Evolutionary conservation across 1,140 invertebrate species (phyloP), one percentile per base, ranked within the genome.

Genomic region (Octopus bimaculoides): DNA sequence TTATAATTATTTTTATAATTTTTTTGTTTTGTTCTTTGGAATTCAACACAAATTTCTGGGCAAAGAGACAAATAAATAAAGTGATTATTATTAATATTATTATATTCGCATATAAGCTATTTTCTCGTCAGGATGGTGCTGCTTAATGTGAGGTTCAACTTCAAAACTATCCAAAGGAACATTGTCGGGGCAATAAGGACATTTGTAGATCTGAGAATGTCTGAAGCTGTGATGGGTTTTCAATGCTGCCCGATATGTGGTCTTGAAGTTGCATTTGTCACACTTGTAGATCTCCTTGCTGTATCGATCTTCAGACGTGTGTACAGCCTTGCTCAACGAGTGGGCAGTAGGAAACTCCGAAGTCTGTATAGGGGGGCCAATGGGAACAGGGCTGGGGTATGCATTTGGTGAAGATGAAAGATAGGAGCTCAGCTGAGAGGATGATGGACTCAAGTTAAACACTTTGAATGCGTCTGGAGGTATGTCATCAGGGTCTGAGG

Each of bases 151-250:
- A 52, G 74, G 74, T 17, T 75, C 74, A 75, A 75, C 74, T 75
- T 75, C 74, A 75, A 75, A 75, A 52, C 74, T 75, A 75, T 75
- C 74, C 74, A 75, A 52, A 5, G 74, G 74, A 52, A 75, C 26
- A 10, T 14, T 53, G 17, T 75, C 74, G 0, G 74, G n/a, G 74
- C 74, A 75, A 17, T 75, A 75, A 8, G 74, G 74, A 53, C 74
- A 75, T 52, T 53, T 75, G 74, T 75, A 75, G 74, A 75, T 75
- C 52, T 75, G 74, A 4, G 74, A 75, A 75, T 75, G 74, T 75
- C 52, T 75, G 74, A 75, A 75, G 52, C 20, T 75, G 8, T 75
- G 41, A 17, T 75, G 74, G 74, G 74, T 75, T 8, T 75, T 75
- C 52, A 75, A 7, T 17, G 74, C 74, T 52, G 74, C 74, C 26